Conservation (phyloP, 2,113 vertebrate genomes). For the Callorhinus ursinus region DNA sequence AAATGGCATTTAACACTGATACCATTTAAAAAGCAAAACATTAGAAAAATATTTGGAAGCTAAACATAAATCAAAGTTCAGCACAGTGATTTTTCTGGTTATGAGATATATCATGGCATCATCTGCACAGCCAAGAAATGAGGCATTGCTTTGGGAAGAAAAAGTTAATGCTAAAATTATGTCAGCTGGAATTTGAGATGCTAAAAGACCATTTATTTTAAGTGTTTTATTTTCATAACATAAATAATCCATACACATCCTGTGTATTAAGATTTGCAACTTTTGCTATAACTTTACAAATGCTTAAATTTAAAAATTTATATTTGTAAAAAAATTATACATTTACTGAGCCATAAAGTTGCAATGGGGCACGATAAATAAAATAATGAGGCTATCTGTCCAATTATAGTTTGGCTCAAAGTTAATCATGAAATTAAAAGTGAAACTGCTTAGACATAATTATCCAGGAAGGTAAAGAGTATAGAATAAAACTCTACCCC, state of each 20-base stretch:
- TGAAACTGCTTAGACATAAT: constrained; percentile 71
- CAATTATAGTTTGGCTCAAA: constrained; percentile 77
- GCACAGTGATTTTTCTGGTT: constrained; percentile 81
- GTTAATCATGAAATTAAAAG: constrained; percentile 82
- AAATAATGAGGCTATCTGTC: constrained; percentile 79
- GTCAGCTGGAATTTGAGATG: constrained; percentile 77
- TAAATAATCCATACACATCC: constrained; percentile 84
- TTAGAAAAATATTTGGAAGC: constrained; percentile 83
- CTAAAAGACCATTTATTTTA: constrained; percentile 77
- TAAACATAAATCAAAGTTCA: constrained; percentile 80
- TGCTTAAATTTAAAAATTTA: constrained; percentile 84
- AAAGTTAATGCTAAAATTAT: constrained; percentile 73
- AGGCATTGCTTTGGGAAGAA: constrained; percentile 71
- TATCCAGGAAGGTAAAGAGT: constrained; percentile 80
- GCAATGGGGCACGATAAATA: constrained; percentile 85
- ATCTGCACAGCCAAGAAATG: constrained; percentile 68
- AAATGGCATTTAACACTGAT: constrained; percentile 75
- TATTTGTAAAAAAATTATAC: constrained; percentile 84
- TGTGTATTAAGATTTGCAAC: constrained; percentile 79
- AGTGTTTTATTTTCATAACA: constrained; percentile 82
- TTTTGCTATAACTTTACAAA: constrained; percentile 82
- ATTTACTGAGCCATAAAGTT: constrained; percentile 81
- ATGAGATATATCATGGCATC: constrained; percentile 68
- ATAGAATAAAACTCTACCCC: constrained; percentile 75
- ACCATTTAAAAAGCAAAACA: constrained; percentile 80